phyloP scores from a whole-genome alignment of 1,140 invertebrate genomes.

The Drosophila obscura region DNA sequence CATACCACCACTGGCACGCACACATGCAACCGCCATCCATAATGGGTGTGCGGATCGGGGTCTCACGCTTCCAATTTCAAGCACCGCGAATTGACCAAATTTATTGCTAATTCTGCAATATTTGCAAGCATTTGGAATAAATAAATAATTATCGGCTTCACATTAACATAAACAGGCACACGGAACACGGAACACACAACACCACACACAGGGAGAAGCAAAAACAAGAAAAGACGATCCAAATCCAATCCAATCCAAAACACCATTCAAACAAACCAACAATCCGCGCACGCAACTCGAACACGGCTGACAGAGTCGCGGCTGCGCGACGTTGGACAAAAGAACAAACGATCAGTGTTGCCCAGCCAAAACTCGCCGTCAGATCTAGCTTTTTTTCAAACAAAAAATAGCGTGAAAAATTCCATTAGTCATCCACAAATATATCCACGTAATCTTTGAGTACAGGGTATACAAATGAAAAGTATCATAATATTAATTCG shows the following conservation, averaged over 20 bases:
- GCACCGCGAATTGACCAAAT: conserved; percentile 60
- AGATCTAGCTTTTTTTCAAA: too few relatives aligned
- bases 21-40: conserved; percentile 22
- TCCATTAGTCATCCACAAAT: too few relatives aligned
- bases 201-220: conserved; percentile 18
- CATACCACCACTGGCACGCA: conserved; percentile 27
- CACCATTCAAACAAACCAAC: conserved; percentile 21
- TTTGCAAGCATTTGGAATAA: conserved; percentile 17
- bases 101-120: conserved; percentile 67
- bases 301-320: conserved; percentile 40
- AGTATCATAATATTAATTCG: too few relatives aligned
- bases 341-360: background rate
- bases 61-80: conserved; percentile 68
- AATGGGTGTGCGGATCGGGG: conserved; percentile 29
- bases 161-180: conserved; percentile 75
- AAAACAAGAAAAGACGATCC: conserved; percentile 22
- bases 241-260: conserved; percentile 7
- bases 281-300: conserved; percentile 52
- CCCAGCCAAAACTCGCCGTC: too few relatives aligned
- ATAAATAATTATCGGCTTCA: conserved; percentile 61
- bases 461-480: too few relatives aligned
- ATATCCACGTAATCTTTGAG: too few relatives aligned
- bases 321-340: conserved; percentile 17
- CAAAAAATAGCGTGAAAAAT: too few relatives aligned
- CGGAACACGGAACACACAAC: conserved; percentile 21